Conservation (phyloP, 2,797 vertebrate species). For the Uromys caudimaculatus region DNA sequence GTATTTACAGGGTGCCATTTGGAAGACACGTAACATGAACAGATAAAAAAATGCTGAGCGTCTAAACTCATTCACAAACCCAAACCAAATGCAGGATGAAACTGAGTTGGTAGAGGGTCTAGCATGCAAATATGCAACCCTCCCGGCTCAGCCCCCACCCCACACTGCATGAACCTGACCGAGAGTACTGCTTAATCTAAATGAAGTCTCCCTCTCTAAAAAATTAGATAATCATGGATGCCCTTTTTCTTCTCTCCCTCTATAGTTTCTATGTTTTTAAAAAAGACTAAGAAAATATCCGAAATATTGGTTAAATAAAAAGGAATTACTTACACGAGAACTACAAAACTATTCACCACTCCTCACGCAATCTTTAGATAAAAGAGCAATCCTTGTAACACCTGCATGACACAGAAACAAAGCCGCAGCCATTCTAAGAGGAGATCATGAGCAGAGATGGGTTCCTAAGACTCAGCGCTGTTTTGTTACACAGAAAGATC, state of each 20-base stretch:
- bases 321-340: constrained; percentile 17
- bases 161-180: no score
- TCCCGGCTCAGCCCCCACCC: background rate
- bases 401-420: background rate
- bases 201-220: background rate
- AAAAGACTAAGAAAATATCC: constrained; percentile 31
- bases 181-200: background rate
- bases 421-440: background rate
- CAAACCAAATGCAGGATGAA: background rate
- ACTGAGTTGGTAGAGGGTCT: background rate
- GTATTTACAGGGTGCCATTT: background rate
- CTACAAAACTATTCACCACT: background rate
- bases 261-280: constrained; percentile 5
- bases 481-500: constrained; percentile 49
- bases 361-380: background rate
- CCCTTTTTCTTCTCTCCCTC: background rate
- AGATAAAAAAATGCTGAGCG: background rate
- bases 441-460: constrained; percentile 7
- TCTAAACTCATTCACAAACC: background rate
- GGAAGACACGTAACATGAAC: background rate
- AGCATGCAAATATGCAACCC: background rate
- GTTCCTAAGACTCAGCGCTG: background rate
- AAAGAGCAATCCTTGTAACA: background rate
- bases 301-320: constrained; percentile 20
- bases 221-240: background rate